Conservation (phyloP, 2,888 invertebrate genomes). For the Paralinhomoeus sp. region DNA sequence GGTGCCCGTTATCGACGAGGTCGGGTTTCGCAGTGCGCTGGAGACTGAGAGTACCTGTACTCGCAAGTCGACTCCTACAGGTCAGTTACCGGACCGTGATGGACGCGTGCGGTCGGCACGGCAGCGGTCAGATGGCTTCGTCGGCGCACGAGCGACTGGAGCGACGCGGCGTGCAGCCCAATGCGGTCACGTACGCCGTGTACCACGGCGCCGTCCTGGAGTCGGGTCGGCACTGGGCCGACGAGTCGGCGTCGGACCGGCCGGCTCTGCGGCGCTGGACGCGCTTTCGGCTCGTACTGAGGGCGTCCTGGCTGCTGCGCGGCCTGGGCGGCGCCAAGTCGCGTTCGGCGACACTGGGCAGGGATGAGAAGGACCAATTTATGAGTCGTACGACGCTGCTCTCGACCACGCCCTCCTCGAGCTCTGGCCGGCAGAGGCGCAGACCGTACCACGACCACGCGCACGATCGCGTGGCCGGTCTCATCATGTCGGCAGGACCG, state of each 20-base stretch:
- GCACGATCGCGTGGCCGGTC: constrained; percentile 34
- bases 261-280: constrained; percentile 49
- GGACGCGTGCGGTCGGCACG: constrained; percentile 77
- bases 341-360: too few relatives aligned
- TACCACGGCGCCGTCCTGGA: constrained; percentile 61
- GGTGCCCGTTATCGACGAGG: constrained; percentile 33
- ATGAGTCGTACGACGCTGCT: not conserved
- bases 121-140: constrained; percentile 62
- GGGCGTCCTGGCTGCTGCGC: not conserved
- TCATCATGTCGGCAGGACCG: constrained; percentile 34
- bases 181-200: constrained; percentile 87
- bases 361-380: too few relatives aligned
- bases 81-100: constrained; percentile 90
- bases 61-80: too few relatives aligned
- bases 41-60: not conserved
- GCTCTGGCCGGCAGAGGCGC: constrained; percentile 29
- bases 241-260: constrained; percentile 20
- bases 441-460: constrained; percentile 1
- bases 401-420: constrained; percentile 63
- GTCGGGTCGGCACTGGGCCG: constrained; percentile 6
- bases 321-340: too few relatives aligned
- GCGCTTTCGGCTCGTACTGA: not conserved
- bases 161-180: constrained; percentile 70
- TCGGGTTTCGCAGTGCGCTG: not conserved
- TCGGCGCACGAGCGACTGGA: constrained; percentile 52